Percentiles rank a stretch among this genome's conserved stretches.
Conservation (phyloP, 2,797 vertebrate species). For the Allobates femoralis region DNA sequence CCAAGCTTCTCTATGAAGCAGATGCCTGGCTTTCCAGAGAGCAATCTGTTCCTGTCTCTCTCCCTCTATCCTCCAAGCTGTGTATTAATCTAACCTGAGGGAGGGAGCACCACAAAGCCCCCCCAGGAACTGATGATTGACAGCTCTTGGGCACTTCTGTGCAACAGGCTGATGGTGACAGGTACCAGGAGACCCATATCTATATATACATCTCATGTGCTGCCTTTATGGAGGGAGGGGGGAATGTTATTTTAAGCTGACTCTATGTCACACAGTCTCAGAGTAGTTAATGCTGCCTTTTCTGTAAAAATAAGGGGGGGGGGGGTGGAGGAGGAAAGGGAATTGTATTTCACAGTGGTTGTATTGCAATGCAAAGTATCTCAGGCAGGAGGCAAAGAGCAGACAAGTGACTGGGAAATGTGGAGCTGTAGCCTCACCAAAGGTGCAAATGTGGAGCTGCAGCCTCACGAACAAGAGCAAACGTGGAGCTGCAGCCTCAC, state of each 20-base stretch:
- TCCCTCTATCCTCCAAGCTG: constrained; percentile 11
- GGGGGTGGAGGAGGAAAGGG: not conserved
- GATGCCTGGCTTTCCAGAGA: constrained; percentile 52
- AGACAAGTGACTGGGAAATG: not conserved
- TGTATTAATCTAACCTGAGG: constrained; percentile 30
- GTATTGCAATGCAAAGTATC: constrained; percentile 50
- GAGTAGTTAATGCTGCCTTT: constrained; percentile 41
- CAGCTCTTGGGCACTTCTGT: constrained; percentile 18
- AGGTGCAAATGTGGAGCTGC: no score
- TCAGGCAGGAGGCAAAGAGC: not conserved
- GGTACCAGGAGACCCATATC: constrained; percentile 15
- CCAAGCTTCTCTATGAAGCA: constrained; percentile 64
- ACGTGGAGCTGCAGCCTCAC: no score
- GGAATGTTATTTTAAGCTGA: constrained; percentile 46
- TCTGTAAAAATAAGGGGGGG: not conserved
- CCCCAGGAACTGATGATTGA: constrained; percentile 20
- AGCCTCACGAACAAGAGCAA: no score
- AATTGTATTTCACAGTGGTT: constrained; percentile 42
- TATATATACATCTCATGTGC: not conserved
- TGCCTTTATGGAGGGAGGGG: constrained; percentile 1
- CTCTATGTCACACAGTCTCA: constrained; percentile 16
- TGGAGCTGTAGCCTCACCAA: not conserved
- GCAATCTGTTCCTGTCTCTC: constrained; percentile 57
- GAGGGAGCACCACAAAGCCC: not conserved
- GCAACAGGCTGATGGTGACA: constrained; percentile 24